Evolutionary conservation across 64 coral and sea anemone species (phyloP).

Genomic region (Actinia tenebrosa): DNA sequence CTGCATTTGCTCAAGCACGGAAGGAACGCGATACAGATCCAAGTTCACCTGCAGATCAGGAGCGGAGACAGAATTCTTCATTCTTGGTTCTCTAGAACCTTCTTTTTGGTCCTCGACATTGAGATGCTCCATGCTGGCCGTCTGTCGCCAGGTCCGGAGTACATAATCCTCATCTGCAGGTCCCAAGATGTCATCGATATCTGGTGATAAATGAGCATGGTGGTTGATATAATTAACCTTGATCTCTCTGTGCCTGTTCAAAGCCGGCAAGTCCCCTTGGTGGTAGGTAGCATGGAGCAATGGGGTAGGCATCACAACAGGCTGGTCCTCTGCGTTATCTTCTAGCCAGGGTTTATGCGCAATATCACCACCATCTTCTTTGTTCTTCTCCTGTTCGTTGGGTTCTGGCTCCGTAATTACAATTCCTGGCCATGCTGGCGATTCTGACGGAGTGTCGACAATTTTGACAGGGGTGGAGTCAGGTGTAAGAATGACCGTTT

Average conservation of each 20-base stretch:
- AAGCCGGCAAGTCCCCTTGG: background rate
- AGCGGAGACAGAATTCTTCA: slow-evolving; percentile 21
- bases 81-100: slow-evolving; percentile 10
- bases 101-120: background rate
- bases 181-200: slow-evolving; percentile 2
- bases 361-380: background rate
- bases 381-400: background rate
- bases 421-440: background rate
- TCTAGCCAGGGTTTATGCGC: background rate
- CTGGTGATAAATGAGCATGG: background rate
- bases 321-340: background rate
- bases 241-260: background rate
- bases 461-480: background rate
- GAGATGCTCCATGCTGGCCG: slow-evolving; percentile 14
- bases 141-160: background rate
- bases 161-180: background rate
- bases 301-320: slow-evolving; percentile 14
- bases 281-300: background rate
- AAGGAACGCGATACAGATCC: slow-evolving; percentile 66
- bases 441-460: background rate
- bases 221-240: slow-evolving; percentile 9
- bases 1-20: slow-evolving; percentile 77
- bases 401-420: background rate
- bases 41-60: slow-evolving; percentile 38
- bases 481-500: slow-evolving; percentile 17